Conservation (phyloP, 2,797 vertebrate genomes). For the Phrynocephalus forsythii region DNA sequence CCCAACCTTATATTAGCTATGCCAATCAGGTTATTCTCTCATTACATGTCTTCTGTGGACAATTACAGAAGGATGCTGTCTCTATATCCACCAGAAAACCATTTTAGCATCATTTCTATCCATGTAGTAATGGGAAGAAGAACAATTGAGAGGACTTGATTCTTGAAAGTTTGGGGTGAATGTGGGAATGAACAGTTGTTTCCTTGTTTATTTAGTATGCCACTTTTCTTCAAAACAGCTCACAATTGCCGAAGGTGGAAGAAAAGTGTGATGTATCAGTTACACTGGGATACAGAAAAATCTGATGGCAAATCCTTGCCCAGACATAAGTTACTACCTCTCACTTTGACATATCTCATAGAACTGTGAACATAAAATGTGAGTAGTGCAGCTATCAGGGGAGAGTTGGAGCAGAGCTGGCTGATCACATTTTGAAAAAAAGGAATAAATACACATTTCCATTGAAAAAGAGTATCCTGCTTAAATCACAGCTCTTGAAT, state of each 20-base stretch:
- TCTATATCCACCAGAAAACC: constrained; percentile 48
- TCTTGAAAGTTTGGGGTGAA: constrained; percentile 22
- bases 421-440: too few species aligned
- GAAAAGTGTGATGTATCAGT: not conserved
- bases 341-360: not conserved
- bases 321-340: too few species aligned
- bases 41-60: constrained; percentile 25
- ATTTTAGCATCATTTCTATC: constrained; percentile 47
- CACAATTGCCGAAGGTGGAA: not conserved
- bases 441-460: too few species aligned
- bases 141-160: constrained; percentile 23
- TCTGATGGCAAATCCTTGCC: not conserved
- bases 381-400: not conserved
- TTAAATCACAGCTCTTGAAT: too few species aligned
- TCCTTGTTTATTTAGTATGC: not conserved
- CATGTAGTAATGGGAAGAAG: constrained; percentile 49
- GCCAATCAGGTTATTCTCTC: constrained; percentile 42
- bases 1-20: constrained; percentile 4
- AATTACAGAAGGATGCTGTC: constrained; percentile 44
- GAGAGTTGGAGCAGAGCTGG: not conserved
- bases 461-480: too few species aligned
- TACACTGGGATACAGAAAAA: not conserved
- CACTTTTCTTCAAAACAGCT: not conserved
- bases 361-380: not conserved
- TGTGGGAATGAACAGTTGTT: not conserved